Evolutionary conservation across 1,140 invertebrate species (phyloP).

Genomic region (Chlorops oryzae): DNA sequence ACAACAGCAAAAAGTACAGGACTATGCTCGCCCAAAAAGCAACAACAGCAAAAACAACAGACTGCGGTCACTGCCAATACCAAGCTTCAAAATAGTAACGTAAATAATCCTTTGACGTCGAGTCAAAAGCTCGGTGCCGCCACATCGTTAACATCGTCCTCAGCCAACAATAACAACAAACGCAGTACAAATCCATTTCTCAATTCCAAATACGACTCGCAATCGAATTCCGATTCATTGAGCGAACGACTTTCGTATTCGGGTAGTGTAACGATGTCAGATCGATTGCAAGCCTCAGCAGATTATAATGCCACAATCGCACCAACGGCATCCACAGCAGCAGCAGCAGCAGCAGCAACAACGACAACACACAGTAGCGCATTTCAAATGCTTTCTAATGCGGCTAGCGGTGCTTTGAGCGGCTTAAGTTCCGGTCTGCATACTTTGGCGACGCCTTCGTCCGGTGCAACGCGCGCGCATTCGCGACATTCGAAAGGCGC

Average conservation of each 20-base stretch:
- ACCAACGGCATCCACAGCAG: not conserved
- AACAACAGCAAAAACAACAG: slow-evolving; percentile 10
- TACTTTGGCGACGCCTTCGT: slow-evolving; percentile 7
- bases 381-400: not conserved
- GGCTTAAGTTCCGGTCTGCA: not conserved
- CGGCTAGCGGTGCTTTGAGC: not conserved
- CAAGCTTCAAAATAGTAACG: too few relatives aligned
- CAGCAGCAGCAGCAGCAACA: not conserved
- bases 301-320: not conserved
- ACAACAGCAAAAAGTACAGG: slow-evolving; percentile 49
- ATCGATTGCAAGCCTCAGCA: slow-evolving; percentile 13
- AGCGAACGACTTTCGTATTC: slow-evolving; percentile 19
- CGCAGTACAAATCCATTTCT: slow-evolving; percentile 45
- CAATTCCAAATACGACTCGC: slow-evolving; percentile 29
- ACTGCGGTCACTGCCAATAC: slow-evolving; percentile 5
- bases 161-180: slow-evolving; percentile 16
- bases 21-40: slow-evolving; percentile 30
- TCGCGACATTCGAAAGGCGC: slow-evolving; percentile 10
- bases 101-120: too few relatives aligned
- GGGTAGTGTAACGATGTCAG: slow-evolving; percentile 21
- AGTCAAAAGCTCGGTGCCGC: too few relatives aligned
- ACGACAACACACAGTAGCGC: slow-evolving; percentile 5
- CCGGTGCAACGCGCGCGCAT: slow-evolving; percentile 24
- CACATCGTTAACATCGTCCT: slow-evolving; percentile 3
- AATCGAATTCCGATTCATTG: slow-evolving; percentile 17